Conservation (phyloP, 2,888 invertebrate genomes). For the Eupithecia insigniata region DNA sequence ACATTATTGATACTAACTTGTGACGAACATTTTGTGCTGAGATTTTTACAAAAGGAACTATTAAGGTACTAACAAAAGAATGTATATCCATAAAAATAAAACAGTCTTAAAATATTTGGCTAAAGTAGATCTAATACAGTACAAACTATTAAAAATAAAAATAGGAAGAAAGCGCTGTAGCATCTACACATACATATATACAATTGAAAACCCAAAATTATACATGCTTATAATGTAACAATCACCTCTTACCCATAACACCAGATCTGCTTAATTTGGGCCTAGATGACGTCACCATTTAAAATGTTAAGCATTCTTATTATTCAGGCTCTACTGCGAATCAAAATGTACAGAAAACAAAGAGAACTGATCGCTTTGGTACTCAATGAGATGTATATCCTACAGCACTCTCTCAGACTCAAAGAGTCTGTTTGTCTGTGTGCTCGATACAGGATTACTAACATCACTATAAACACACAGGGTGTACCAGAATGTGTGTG, state of each 20-base stretch:
- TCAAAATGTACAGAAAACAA: too few species aligned
- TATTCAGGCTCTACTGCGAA: neutral
- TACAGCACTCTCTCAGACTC: neutral
- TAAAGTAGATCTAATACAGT: conserved; percentile 20
- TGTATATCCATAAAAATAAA: conserved; percentile 31
- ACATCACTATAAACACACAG: neutral
- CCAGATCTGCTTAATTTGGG: too few species aligned
- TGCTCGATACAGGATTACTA: neutral
- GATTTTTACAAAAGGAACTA: conserved; percentile 14
- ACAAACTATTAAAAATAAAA: neutral
- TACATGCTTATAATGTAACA: too few species aligned
- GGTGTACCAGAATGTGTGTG: neutral
- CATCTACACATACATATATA: too few species aligned
- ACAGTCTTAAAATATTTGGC: conserved; percentile 49
- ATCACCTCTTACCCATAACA: too few species aligned
- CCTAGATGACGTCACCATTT: too few species aligned
- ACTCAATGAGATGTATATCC: neutral
- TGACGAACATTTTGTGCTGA: conserved; percentile 14
- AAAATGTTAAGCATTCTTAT: neutral
- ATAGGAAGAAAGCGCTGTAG: conserved; percentile 10
- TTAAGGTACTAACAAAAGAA: conserved; percentile 7
- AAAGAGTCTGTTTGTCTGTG: neutral
- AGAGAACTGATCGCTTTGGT: neutral
- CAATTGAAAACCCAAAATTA: neutral
- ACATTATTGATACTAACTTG: neutral